Evolutionary conservation across 2,888 invertebrate genomes (phyloP).

Genomic region (Luperina testacea): DNA sequence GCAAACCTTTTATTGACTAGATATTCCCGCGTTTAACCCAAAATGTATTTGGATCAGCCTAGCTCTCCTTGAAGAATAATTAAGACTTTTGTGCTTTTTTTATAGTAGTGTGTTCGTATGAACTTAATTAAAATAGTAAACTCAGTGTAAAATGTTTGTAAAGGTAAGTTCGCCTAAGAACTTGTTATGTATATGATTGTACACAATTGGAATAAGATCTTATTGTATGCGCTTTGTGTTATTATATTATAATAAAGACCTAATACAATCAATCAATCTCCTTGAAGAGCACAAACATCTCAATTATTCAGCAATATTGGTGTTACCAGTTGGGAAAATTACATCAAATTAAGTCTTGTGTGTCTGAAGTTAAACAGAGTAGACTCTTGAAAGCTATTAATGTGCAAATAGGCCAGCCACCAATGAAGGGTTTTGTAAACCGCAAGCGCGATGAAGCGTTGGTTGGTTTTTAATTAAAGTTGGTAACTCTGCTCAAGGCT

Average conservation of each 20-base stretch:
- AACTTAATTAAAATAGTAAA: too few relatives aligned
- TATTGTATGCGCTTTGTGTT: too few relatives aligned
- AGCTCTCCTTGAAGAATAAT: not conserved
- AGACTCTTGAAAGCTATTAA: conserved; percentile 59
- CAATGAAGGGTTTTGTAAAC: conserved; percentile 86
- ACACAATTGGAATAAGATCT: too few relatives aligned
- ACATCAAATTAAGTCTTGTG: conserved; percentile 16
- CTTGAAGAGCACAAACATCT: not conserved
- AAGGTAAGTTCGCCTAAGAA: too few relatives aligned
- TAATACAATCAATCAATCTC: not conserved
- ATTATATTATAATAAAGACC: too few relatives aligned
- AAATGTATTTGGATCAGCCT: not conserved
- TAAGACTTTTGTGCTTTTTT: too few relatives aligned
- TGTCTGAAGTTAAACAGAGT: conserved; percentile 22
- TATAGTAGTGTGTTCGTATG: too few relatives aligned
- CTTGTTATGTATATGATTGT: too few relatives aligned
- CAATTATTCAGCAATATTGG: conserved; percentile 26
- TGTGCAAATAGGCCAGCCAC: conserved; percentile 63
- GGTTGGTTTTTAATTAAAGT: conserved; percentile 87
- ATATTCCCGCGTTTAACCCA: not conserved
- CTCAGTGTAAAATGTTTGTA: too few relatives aligned
- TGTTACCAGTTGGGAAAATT: not conserved
- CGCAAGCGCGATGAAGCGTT: conserved; percentile 83
- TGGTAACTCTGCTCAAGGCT: conserved; percentile 83
- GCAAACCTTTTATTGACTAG: conserved; percentile 12